Evolutionary conservation across 1,140 invertebrate species (phyloP), one percentile per base, ranked within the genome.

Genomic region (Sesamia nonagrioides): DNA sequence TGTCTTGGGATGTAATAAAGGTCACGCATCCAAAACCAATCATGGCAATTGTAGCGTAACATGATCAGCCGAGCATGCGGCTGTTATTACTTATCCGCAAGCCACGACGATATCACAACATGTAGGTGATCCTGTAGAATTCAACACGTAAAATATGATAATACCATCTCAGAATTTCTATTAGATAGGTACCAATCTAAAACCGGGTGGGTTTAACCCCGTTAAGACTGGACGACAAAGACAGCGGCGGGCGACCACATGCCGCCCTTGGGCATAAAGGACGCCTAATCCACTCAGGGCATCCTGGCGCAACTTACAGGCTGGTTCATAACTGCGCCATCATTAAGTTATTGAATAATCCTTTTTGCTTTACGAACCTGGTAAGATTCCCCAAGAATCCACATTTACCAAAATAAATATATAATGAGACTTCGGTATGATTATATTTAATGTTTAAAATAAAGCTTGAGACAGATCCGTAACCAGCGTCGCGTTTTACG

Each of bases 311-410:
- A 48, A 33, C 71, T 27, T 27, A n/a, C 52, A 63, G 21, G 18
- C 72, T 1, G 18, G 58, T 69, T 73, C 69, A 81, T 80, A 60
- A 48, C n/a, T 69, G 21, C 21, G 5, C 13, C 18, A 48, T 69
- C 27, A 69, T 33, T 69, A 71, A 80, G 69, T 69, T 80, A 60
- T 42, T 48, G 61, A 80, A 48, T 58, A 58, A 58, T 58, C 54
- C 72, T 60, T 66, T 54, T 35, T 68, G 33, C 72, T 66, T 73
- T 73, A 72, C 60, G 40, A 42, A 27, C 37, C 50, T 71, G 50
- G 7, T 27, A 9, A 42, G 8, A 42, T 58, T 8, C 9, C 45
- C 45, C 13, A 50, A 4, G 37, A 42, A 42, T 42, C 17, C 8
- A 21, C 35, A 27, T 15, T 15, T 58, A 5, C 21, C 4, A 58